Evolutionary conservation across 2,888 invertebrate species (phyloP).

Genomic region (Ophion slaviceki): DNA sequence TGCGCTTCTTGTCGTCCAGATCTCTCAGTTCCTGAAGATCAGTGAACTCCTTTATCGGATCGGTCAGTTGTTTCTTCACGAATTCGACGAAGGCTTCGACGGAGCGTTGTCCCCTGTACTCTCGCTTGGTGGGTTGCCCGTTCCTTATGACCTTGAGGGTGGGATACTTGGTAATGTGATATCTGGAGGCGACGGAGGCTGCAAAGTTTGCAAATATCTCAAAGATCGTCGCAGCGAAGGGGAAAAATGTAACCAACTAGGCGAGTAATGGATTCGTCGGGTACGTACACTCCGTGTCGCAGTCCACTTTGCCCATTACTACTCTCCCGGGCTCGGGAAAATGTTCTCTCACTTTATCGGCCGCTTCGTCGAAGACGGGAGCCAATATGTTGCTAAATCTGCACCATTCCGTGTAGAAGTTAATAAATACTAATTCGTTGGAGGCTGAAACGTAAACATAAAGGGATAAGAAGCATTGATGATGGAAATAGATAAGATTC

Average conservation of each 20-base stretch:
- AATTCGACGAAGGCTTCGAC: slow-evolving; percentile 95
- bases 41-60: slow-evolving; percentile 92
- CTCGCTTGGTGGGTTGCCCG: slow-evolving; percentile 94
- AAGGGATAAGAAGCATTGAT: neutral
- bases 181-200: slow-evolving; percentile 92
- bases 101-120: slow-evolving; percentile 95
- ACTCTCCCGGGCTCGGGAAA: slow-evolving; percentile 93
- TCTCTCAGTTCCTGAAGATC: slow-evolving; percentile 89
- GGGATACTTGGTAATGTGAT: slow-evolving; percentile 99
- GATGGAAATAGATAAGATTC: slow-evolving; percentile 4
- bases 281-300: slow-evolving; percentile 93
- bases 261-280: neutral
- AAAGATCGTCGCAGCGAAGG: neutral
- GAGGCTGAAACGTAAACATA: slow-evolving; percentile 88
- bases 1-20: slow-evolving; percentile 92
- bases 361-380: slow-evolving; percentile 98
- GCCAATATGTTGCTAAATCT: slow-evolving; percentile 98
- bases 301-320: slow-evolving; percentile 98
- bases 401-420: slow-evolving; percentile 99
- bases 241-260: slow-evolving; percentile 5
- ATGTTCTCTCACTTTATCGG: slow-evolving; percentile 91
- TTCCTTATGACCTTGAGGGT: slow-evolving; percentile 97
- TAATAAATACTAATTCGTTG: slow-evolving; percentile 98
- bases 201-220: slow-evolving; percentile 65
- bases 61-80: slow-evolving; percentile 94